phyloP scores from a whole-genome alignment of 2,797 vertebrate genomes.

The Acanthurus leucopareius region DNA sequence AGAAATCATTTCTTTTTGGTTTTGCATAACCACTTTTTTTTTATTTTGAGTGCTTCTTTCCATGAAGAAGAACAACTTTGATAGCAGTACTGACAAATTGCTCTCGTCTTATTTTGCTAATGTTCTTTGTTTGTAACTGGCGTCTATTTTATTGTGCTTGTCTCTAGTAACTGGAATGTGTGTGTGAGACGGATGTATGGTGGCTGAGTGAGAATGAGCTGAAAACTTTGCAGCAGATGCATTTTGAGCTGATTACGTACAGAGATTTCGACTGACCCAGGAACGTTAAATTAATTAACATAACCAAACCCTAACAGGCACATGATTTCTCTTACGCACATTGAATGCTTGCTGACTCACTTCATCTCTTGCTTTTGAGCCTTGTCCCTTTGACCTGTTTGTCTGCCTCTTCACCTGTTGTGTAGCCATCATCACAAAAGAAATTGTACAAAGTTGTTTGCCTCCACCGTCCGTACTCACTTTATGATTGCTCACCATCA shows the following conservation, averaged over 20 bases:
- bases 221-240: slow-evolving; percentile 37
- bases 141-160: slow-evolving; percentile 38
- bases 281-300: slow-evolving; percentile 47
- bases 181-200: slow-evolving; percentile 47
- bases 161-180: slow-evolving; percentile 46
- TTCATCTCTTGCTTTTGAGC: slow-evolving; percentile 66
- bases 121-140: slow-evolving; percentile 45
- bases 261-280: slow-evolving; percentile 56
- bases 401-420: slow-evolving; percentile 67
- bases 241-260: slow-evolving; percentile 54
- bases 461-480: slow-evolving; percentile 70
- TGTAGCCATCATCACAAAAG: slow-evolving; percentile 69
- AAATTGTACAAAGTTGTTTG: slow-evolving; percentile 73
- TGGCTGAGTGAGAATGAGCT: slow-evolving; percentile 43
- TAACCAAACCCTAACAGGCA: slow-evolving; percentile 53
- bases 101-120: slow-evolving; percentile 24
- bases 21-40: slow-evolving; percentile 17
- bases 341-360: slow-evolving; percentile 66
- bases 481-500: slow-evolving; percentile 75
- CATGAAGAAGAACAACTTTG: slow-evolving; percentile 16
- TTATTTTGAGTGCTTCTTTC: slow-evolving; percentile 10
- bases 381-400: slow-evolving; percentile 57
- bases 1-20: slow-evolving; percentile 14
- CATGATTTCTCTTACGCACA: slow-evolving; percentile 45
- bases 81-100: slow-evolving; percentile 36